phyloP scores from a whole-genome alignment of 2,888 invertebrate genomes.

The Netelia fuscicornis region DNA sequence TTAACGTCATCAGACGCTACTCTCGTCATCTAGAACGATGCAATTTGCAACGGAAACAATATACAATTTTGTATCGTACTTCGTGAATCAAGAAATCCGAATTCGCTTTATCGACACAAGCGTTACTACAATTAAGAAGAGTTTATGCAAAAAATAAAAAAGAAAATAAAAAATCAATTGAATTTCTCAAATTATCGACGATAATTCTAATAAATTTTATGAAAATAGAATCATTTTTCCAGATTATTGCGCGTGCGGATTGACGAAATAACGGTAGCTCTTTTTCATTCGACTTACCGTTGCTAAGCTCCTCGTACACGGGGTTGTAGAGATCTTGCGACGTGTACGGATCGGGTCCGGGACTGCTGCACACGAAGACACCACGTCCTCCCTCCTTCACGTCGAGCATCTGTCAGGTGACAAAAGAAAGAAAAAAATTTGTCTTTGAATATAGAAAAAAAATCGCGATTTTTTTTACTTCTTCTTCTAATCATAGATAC shows the following conservation, averaged over 20 bases:
- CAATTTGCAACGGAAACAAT: slow-evolving; percentile 40
- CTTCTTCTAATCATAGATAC: not conserved
- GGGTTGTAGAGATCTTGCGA: slow-evolving; percentile 90
- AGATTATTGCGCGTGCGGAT: too few relatives aligned
- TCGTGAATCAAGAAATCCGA: not conserved
- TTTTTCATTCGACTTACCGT: slow-evolving; percentile 86
- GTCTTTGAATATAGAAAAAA: not conserved
- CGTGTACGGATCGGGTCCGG: slow-evolving; percentile 89
- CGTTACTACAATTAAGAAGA: too few relatives aligned
- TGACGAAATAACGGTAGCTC: not conserved
- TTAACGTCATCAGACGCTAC: slow-evolving; percentile 74
- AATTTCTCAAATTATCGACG: too few relatives aligned
- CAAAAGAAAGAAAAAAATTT: slow-evolving; percentile 43
- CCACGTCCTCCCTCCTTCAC: slow-evolving; percentile 81
- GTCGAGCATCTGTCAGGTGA: slow-evolving; percentile 80
- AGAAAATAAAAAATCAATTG: not conserved
- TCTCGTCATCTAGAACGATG: slow-evolving; percentile 74
- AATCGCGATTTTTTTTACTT: not conserved
- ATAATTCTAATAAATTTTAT: too few relatives aligned
- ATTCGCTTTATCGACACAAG: too few relatives aligned
- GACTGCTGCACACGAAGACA: slow-evolving; percentile 85
- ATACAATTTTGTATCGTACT: slow-evolving; percentile 12
- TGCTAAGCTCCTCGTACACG: slow-evolving; percentile 93
- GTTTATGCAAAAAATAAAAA: not conserved
- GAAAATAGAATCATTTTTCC: too few relatives aligned